phyloP scores from a whole-genome alignment of 2,113 vertebrate genomes.

The Proteles cristata region DNA sequence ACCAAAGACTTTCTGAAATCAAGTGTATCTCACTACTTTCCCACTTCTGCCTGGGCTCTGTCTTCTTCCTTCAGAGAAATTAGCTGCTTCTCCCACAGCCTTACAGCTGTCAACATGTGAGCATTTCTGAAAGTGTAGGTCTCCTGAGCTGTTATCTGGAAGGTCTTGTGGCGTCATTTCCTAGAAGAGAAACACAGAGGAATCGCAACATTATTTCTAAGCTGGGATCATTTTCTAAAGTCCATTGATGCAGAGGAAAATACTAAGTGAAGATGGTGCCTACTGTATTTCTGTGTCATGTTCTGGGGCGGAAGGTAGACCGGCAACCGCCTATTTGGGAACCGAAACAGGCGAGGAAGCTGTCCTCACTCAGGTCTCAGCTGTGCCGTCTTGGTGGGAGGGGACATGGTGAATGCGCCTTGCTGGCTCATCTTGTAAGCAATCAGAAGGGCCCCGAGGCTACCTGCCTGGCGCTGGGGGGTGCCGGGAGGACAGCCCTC shows the following conservation, averaged over 20 bases:
- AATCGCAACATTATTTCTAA: slow-evolving; percentile 70
- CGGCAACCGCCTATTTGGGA: slow-evolving; percentile 30
- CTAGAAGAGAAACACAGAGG: slow-evolving; percentile 74
- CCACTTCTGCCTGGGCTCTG: slow-evolving; percentile 54
- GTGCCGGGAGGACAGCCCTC: background rate
- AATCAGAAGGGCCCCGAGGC: background rate
- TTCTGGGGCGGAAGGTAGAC: slow-evolving; percentile 63
- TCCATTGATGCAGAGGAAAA: slow-evolving; percentile 57
- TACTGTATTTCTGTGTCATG: slow-evolving; percentile 25
- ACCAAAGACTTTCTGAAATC: slow-evolving; percentile 54
- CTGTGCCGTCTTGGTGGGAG: background rate
- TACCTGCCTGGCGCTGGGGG: background rate
- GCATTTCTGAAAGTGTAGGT: slow-evolving; percentile 68
- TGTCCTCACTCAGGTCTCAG: background rate
- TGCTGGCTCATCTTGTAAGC: background rate
- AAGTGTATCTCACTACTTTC: background rate
- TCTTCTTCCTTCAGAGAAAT: slow-evolving; percentile 42
- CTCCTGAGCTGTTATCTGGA: slow-evolving; percentile 73
- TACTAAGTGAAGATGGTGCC: slow-evolving; percentile 46
- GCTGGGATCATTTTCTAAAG: slow-evolving; percentile 74
- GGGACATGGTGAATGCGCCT: background rate
- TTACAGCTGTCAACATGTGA: slow-evolving; percentile 69
- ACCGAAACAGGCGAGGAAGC: background rate
- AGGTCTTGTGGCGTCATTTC: slow-evolving; percentile 60
- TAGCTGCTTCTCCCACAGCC: slow-evolving; percentile 19